phyloP scores from a whole-genome alignment of 2,797 vertebrate species.

The Microctenopoma stevenorrisi region DNA sequence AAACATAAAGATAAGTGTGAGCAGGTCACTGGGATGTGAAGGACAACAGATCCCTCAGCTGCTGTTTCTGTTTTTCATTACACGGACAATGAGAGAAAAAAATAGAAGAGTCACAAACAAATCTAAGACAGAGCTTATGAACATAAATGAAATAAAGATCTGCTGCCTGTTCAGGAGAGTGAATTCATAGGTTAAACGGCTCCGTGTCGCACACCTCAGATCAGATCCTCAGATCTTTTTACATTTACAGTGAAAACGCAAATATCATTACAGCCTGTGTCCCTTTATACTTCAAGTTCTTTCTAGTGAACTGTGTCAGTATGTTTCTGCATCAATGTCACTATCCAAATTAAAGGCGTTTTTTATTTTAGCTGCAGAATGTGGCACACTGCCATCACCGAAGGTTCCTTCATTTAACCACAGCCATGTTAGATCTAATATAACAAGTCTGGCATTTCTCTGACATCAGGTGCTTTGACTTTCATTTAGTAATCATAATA shows the following conservation, averaged over 20 bases:
- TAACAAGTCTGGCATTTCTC: background rate
- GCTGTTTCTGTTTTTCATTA: conserved; percentile 71
- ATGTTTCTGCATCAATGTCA: conserved; percentile 40
- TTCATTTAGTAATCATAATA: background rate
- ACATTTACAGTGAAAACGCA: conserved; percentile 44
- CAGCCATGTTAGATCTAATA: background rate
- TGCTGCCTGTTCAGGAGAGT: conserved; percentile 13
- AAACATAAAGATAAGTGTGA: conserved; percentile 49
- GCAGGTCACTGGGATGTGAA: conserved; percentile 88
- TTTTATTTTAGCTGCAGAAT: conserved; percentile 39
- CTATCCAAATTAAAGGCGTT: conserved; percentile 23
- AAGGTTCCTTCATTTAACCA: background rate
- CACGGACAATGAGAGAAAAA: conserved; percentile 19
- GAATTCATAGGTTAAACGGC: conserved; percentile 25
- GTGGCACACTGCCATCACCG: conserved; percentile 26
- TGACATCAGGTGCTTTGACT: background rate
- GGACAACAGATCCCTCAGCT: conserved; percentile 81
- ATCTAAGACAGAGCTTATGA: background rate
- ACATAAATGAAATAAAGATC: conserved; percentile 21
- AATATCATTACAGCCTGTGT: conserved; percentile 19
- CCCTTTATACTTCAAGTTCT: conserved; percentile 18
- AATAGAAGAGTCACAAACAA: conserved; percentile 19
- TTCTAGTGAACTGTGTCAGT: conserved; percentile 23
- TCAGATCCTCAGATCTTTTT: conserved; percentile 20
- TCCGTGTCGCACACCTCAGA: conserved; percentile 13